Base-by-base conservation (phyloP, 2,888 invertebrate genomes). In the Tricholauxania praeusta region DNA sequence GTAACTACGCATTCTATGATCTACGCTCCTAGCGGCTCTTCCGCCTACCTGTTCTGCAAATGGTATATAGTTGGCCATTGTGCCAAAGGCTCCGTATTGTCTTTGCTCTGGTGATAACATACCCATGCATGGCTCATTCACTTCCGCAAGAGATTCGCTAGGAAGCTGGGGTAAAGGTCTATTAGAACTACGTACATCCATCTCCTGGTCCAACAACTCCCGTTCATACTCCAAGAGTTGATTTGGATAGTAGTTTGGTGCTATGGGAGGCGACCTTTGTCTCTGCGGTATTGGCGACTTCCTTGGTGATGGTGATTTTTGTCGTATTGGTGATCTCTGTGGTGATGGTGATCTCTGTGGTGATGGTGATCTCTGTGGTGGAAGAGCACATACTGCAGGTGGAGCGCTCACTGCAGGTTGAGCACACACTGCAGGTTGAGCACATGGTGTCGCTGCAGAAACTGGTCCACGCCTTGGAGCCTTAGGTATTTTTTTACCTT, bases 11-110 rank as follows among this genome's bases (percentile, higher is more conserved):
- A 39, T 39, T 39, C 10, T 39, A 39, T 39, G 39, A 39, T 10
- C 39, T 39, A 4, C 1, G 6, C 39, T 39, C 10, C 10, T 10
- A 39, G 10, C 1, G 39, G 10, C 39, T 39, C 8, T 39, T 10
- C 10, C 67, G 51, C 74, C 69, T 8, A 74, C 70, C 64, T 76
- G 76, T 53, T 74, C 74, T 12, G 68, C 60, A 55, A 73, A 76
- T 8, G 76, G 74, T 4, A 71, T 72, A 63, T 74, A 76, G 62
- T 76, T 76, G 12, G 74, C 73, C 72, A 74, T 71, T n/a, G 72
- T 66, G 6, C 65, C 73, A 22, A 76, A 73, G 12, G 69, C 76
- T 55, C 55, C 28, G 12, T 52, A 15, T 5, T 15, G n/a, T 7
- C 15, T 15, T 32, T 12, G 28, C 15, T 17, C 28, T 39, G n/a